Evolutionary conservation across 2,113 vertebrate genomes (phyloP).

Genomic region (Eolophus roseicapilla): DNA sequence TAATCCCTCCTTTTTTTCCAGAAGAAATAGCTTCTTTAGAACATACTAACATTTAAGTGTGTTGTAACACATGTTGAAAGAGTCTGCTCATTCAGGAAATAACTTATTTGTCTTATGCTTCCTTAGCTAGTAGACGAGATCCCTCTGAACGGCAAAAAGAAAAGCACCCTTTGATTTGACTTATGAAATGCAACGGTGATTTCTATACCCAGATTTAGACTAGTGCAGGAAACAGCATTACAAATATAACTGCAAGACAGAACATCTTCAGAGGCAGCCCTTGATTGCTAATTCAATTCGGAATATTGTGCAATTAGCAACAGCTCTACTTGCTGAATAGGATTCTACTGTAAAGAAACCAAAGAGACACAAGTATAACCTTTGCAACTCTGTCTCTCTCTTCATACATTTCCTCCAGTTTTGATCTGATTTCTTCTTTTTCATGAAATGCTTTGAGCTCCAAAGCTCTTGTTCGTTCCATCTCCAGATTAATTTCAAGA

Average conservation of each 20-base stretch:
- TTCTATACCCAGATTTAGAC: not conserved
- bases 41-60: not conserved
- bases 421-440: conserved; percentile 78
- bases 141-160: not conserved
- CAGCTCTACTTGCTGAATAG: not conserved
- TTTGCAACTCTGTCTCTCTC: conserved; percentile 72
- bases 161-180: not conserved
- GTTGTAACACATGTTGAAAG: not conserved
- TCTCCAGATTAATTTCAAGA: conserved; percentile 60
- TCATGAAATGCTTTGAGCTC: conserved; percentile 79
- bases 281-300: not conserved
- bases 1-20: not conserved
- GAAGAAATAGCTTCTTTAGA: not conserved
- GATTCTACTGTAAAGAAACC: not conserved
- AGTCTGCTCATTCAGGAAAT: not conserved
- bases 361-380: conserved; percentile 28
- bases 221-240: not conserved
- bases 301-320: not conserved
- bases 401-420: conserved; percentile 75
- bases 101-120: accelerated
- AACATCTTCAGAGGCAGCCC: not conserved
- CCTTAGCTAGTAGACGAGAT: not conserved
- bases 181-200: not conserved
- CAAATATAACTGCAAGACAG: not conserved
- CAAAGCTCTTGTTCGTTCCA: conserved; percentile 70